Percentiles rank a stretch among this genome's conserved stretches.
Conservation (phyloP, 1,140 invertebrate genomes). For the Bombus terrestris region DNA sequence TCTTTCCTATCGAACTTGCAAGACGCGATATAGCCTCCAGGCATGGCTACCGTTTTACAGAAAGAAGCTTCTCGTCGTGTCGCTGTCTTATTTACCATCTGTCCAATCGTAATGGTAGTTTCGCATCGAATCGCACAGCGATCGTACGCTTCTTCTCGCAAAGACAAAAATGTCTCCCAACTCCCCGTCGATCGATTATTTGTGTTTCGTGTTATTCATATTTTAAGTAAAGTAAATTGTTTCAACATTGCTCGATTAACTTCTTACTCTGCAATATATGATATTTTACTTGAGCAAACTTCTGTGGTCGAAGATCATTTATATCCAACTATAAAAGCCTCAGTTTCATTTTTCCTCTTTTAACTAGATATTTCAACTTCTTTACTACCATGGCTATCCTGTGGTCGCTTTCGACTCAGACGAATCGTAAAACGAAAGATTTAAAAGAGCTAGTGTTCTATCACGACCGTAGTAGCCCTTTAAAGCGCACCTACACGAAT, state of each 20-base stretch:
- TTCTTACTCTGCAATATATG: too few relatives aligned
- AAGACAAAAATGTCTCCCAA: neutral
- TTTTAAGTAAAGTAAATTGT: neutral
- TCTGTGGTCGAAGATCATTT: too few relatives aligned
- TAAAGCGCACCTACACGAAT: neutral
- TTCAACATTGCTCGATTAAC: neutral
- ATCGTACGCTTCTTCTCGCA: constrained; percentile 30
- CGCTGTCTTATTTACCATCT: constrained; percentile 75
- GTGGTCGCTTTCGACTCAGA: neutral
- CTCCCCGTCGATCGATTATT: neutral
- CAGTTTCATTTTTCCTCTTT: neutral
- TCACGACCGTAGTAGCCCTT: neutral
- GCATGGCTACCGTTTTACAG: constrained; percentile 47
- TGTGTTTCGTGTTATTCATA: neutral
- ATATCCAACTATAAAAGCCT: neutral
- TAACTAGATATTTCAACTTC: neutral
- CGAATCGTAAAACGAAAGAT: neutral
- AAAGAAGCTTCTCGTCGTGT: constrained; percentile 69
- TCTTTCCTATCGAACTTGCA: constrained; percentile 59
- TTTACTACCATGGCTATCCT: neutral
- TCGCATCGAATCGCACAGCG: constrained; percentile 68
- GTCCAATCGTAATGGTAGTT: constrained; percentile 70
- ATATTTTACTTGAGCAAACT: too few relatives aligned
- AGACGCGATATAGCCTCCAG: constrained; percentile 70
- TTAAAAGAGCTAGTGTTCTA: neutral